These are phyloP conservation scores for Agraylea sexmaculata DNA, from an alignment of 1,140 invertebrate species.

Conservation along the genomic window DNA sequence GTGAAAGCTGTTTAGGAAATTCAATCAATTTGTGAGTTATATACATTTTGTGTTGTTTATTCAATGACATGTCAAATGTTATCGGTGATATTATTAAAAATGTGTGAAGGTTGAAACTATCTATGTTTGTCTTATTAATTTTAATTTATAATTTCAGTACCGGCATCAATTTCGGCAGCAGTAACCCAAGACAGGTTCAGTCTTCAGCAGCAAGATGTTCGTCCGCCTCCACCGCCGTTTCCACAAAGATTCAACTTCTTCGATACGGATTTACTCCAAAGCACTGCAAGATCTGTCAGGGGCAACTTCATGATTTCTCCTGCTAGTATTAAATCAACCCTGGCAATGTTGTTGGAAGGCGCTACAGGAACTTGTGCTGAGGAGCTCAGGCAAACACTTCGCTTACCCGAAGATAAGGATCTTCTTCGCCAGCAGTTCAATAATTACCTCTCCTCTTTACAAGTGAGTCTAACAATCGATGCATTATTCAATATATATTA, in stretches of 20 bases:
- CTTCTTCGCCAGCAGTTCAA: conserved; percentile 33
- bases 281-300: conserved; percentile 25
- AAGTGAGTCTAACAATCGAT: conserved; percentile 30
- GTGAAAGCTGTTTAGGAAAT: too few relatives aligned
- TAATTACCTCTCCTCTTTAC: conserved; percentile 36
- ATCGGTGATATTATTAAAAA: too few relatives aligned
- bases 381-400: conserved; percentile 46
- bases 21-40: too few relatives aligned
- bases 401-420: conserved; percentile 38
- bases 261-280: conserved; percentile 40
- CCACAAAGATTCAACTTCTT: conserved; percentile 42
- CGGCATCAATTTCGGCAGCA: neutral
- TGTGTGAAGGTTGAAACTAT: too few relatives aligned
- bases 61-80: too few relatives aligned
- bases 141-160: conserved; percentile 2
- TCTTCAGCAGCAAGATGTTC: neutral
- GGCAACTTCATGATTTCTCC: conserved; percentile 58
- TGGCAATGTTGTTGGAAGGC: conserved; percentile 53
- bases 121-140: too few relatives aligned
- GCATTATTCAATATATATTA: neutral
- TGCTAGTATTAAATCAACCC: conserved; percentile 49
- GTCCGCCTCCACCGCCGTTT: neutral
- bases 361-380: conserved; percentile 42
- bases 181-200: neutral
- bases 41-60: too few relatives aligned